These are phyloP conservation scores for Lepidonotus clava DNA, from an alignment of 2,888 invertebrate genomes.

Conservation along the genomic window DNA sequence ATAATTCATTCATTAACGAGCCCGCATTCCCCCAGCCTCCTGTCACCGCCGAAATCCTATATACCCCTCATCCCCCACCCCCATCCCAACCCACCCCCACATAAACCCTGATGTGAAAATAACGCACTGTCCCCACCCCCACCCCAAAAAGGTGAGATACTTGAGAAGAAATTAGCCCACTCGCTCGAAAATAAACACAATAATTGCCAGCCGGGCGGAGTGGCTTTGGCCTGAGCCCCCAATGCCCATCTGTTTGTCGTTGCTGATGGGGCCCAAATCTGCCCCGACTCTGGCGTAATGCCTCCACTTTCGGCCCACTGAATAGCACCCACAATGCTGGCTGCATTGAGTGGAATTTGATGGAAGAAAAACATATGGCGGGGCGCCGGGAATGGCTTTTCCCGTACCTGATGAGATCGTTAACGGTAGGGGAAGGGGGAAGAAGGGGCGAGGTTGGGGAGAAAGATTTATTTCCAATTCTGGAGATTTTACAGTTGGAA, in stretches of 20 bases:
- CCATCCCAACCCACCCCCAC: not conserved
- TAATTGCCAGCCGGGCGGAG: not conserved
- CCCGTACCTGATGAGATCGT: not conserved
- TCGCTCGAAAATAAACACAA: conserved; percentile 26
- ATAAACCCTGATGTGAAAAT: conserved; percentile 6
- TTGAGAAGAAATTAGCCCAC: conserved; percentile 23
- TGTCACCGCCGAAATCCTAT: not conserved
- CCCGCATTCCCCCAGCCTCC: not conserved
- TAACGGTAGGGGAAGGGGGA: not conserved
- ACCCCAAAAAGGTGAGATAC: conserved; percentile 19
- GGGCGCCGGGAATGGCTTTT: not conserved
- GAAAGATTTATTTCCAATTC: too few relatives aligned
- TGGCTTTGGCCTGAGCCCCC: not conserved
- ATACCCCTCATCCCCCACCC: not conserved
- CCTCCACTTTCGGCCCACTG: not conserved
- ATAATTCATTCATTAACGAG: conserved; percentile 20
- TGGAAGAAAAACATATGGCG: conserved; percentile 24
- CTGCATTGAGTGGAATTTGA: not conserved
- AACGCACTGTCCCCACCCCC: not conserved
- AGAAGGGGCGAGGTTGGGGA: not conserved
- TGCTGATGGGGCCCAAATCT: conserved; percentile 9
- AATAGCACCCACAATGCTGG: not conserved
- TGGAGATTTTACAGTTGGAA: too few relatives aligned
- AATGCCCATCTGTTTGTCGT: not conserved
- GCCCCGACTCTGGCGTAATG: not conserved